Evolutionary conservation across 2,888 invertebrate species (phyloP).

Genomic region (Geophilus truncorum): DNA sequence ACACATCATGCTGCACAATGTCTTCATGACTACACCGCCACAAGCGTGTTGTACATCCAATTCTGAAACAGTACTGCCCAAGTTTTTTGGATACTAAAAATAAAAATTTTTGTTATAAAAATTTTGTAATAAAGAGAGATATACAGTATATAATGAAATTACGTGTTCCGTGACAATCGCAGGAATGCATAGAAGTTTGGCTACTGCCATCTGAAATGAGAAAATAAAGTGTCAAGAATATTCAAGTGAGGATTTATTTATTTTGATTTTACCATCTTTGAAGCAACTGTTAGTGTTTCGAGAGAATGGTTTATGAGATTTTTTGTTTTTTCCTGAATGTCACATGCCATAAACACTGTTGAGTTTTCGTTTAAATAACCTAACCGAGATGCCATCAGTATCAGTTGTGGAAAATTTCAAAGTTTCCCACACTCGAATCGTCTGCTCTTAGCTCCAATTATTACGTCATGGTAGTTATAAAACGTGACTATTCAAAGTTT

Average conservation of each 20-base stretch:
- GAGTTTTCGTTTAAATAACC: slow-evolving; percentile 20
- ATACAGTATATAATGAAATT: too few relatives aligned
- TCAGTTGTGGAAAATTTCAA: background rate
- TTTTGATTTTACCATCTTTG: background rate
- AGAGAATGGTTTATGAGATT: background rate
- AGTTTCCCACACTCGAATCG: too few relatives aligned
- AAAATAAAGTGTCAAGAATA: background rate
- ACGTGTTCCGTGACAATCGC: background rate
- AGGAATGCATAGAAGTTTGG: background rate
- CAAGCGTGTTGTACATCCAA: slow-evolving; percentile 59
- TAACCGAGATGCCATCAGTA: background rate
- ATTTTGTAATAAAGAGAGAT: background rate
- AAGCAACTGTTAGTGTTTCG: background rate
- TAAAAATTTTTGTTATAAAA: background rate
- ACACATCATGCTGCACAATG: slow-evolving; percentile 69
- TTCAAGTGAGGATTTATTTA: background rate
- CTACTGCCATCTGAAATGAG: background rate
- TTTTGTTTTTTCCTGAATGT: slow-evolving; percentile 34
- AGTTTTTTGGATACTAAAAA: slow-evolving; percentile 58
- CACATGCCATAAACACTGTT: slow-evolving; percentile 32
- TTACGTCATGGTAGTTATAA: too few relatives aligned
- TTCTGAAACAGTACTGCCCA: slow-evolving; percentile 67
- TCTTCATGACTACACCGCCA: slow-evolving; percentile 63
- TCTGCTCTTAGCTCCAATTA: too few relatives aligned
- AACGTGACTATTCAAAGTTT: too few relatives aligned